Evolutionary conservation across 2,888 invertebrate species (phyloP), one percentile per base, ranked within the genome.

Genomic region (Boloria selene): DNA sequence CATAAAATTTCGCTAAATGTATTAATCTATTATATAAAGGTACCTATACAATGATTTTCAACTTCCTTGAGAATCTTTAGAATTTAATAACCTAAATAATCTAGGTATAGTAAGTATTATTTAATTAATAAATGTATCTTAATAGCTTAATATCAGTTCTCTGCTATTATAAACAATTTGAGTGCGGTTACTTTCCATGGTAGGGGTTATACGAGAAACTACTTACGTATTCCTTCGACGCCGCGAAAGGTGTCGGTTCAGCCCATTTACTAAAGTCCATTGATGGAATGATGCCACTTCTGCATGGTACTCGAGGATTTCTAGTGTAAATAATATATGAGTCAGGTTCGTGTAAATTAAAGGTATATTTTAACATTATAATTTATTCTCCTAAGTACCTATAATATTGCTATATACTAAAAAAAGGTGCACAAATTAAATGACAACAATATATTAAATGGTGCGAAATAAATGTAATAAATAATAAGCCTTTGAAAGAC

Each of bases 261-360:
- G 97, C 97, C 98, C 98, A 98, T 88, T 97, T 97, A 73, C 95
- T 94, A 77, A 98, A 94, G 87, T 98, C 98, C 79, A 98, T 96
- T 67, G 95, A 94, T 14, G 98, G 97, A 69, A 98, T 94, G 59
- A 98, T 94, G 72, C 97, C 97, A 78, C 97, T 97, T 85, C 96
- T 95, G 88, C 98, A 98, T 10, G 98, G 97, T 72, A 98, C 97
- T 77, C 98, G 94, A n/a, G 98, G 98, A 87, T 98, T 98, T 76
- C 98, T 98, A 84, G 10, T 53, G 51, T 55, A 5, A 54, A 51
- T 44, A 13, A 3, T 42, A 4, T 26, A 6, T 6, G 31, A 31
- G 31, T 31, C 6, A 31, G 31, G 5, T 31, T 31, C 6, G 6
- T 1, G 31, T 5, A 6, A 6, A 31, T 31, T 22, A 22, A 22